Evolutionary conservation across 1,140 invertebrate species (phyloP).

Genomic region (Papilio helenus): DNA sequence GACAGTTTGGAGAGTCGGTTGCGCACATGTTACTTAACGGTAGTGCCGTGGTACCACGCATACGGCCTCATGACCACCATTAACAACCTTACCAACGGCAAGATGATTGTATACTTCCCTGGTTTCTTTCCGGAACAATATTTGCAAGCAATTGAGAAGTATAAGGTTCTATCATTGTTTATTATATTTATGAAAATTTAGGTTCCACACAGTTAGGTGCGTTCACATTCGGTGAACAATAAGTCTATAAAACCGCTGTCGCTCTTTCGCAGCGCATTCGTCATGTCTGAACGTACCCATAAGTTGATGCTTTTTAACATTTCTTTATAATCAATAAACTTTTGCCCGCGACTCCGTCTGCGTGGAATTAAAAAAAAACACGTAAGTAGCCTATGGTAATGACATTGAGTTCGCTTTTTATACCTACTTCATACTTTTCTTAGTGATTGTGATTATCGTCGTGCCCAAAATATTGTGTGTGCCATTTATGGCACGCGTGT

Average conservation of each 20-base stretch:
- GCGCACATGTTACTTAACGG: conserved; percentile 45
- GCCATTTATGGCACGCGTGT: too few relatives aligned
- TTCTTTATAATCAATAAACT: not conserved
- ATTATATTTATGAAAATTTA: conserved; percentile 14
- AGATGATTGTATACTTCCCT: conserved; percentile 54
- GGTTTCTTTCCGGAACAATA: conserved; percentile 57
- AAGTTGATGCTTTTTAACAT: not conserved
- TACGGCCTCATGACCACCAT: conserved; percentile 61
- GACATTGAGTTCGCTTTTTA: too few relatives aligned
- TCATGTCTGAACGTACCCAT: too few relatives aligned
- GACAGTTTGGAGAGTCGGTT: conserved; percentile 24
- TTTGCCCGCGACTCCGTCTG: too few relatives aligned
- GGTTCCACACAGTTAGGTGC: too few relatives aligned
- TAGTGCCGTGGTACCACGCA: conserved; percentile 63
- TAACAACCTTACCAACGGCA: conserved; percentile 49
- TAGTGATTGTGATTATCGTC: too few relatives aligned
- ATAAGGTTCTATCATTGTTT: conserved; percentile 56
- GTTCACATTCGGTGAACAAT: too few relatives aligned
- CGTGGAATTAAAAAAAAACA: too few relatives aligned
- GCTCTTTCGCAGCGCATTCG: too few relatives aligned
- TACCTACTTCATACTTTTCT: too few relatives aligned
- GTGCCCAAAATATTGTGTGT: too few relatives aligned
- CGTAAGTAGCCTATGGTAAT: too few relatives aligned
- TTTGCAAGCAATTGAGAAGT: conserved; percentile 67
- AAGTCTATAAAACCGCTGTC: not conserved